A percentile compares a stretch with the other conserved stretches of the same genome.
Conservation (phyloP, 2,888 invertebrate species). For the Drosophila cognata region DNA sequence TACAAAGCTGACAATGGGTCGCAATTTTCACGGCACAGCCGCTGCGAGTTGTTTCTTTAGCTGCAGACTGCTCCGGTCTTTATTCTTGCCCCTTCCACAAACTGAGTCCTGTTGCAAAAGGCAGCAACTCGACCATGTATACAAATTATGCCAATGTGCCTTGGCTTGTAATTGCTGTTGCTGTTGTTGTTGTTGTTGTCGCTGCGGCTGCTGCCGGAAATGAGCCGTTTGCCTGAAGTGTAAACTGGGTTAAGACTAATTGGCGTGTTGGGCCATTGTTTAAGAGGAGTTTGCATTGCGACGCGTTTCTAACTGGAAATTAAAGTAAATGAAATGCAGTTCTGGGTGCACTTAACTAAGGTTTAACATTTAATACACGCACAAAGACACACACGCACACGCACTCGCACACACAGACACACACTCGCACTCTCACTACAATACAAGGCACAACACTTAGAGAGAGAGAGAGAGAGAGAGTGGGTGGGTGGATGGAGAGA, state of each 20-base stretch:
- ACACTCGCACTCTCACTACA: constrained; percentile 18
- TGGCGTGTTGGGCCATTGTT: constrained; percentile 66
- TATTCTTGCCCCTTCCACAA: not conserved
- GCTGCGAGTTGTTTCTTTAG: constrained; percentile 43
- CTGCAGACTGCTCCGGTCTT: constrained; percentile 22
- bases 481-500: not conserved
- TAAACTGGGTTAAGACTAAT: constrained; percentile 82
- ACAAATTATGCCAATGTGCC: constrained; percentile 69
- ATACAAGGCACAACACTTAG: constrained; percentile 25
- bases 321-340: constrained; percentile 47
- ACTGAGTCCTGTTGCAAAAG: constrained; percentile 22
- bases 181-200: constrained; percentile 22
- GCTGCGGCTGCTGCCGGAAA: constrained; percentile 57
- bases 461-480: constrained; percentile 7
- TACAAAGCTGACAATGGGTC: constrained; percentile 67
- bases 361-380: constrained; percentile 36
- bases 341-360: constrained; percentile 46
- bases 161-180: constrained; percentile 38
- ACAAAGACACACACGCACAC: constrained; percentile 4
- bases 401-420: constrained; percentile 5
- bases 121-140: constrained; percentile 67
- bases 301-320: constrained; percentile 44
- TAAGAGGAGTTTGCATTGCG: constrained; percentile 43
- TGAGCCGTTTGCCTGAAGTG: constrained; percentile 76
- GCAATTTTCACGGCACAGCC: constrained; percentile 71